phyloP scores from a whole-genome alignment of 1,140 invertebrate genomes.

The Trichonephila clavipes region DNA sequence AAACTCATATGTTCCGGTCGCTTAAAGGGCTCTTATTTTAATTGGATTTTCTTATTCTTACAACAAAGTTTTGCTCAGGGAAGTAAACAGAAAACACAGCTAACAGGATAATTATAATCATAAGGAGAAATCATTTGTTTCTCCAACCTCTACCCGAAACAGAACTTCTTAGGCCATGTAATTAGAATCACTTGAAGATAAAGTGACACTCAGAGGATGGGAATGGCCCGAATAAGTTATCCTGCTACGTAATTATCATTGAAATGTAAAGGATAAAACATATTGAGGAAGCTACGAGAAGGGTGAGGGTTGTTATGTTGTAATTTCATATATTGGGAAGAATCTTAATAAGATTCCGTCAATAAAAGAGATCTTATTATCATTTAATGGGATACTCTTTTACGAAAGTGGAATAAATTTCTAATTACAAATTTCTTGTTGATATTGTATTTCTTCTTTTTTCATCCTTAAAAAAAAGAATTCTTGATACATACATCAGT shows the following conservation, averaged over 20 bases:
- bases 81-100: conserved; percentile 45
- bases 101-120: conserved; percentile 62
- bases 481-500: no score
- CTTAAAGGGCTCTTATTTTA: conserved; percentile 59
- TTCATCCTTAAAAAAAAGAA: no score
- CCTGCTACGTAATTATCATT: conserved; percentile 41
- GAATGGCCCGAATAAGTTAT: conserved; percentile 39
- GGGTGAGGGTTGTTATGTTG: background rate
- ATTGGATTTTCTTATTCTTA: conserved; percentile 48
- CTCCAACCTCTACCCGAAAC: background rate
- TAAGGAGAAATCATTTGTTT: conserved; percentile 58
- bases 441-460: background rate
- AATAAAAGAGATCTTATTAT: background rate
- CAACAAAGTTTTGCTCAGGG: conserved; percentile 40
- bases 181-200: conserved; percentile 62
- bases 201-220: conserved; percentile 32
- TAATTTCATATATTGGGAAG: background rate
- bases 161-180: conserved; percentile 47
- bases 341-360: background rate
- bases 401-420: background rate
- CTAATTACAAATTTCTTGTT: background rate
- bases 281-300: background rate
- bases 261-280: conserved; percentile 23
- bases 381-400: background rate
- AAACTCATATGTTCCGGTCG: conserved; percentile 37